Percentiles rank a stretch among this genome's conserved stretches.
Evolutionary conservation across 2,888 invertebrate species (phyloP).

Genomic region (Trisateles emortualis): DNA sequence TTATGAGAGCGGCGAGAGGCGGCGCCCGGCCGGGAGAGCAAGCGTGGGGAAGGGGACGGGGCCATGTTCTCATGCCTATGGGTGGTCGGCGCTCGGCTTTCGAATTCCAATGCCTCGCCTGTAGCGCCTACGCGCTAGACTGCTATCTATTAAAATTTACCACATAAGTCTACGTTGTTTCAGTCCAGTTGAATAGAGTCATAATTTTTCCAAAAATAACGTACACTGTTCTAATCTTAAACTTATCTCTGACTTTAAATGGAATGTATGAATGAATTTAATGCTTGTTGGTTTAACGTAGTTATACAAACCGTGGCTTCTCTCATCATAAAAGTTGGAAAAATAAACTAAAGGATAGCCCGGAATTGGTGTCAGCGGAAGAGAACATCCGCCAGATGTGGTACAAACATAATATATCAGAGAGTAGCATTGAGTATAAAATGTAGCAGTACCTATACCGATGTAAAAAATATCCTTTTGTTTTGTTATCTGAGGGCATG

Average conservation of each 20-base stretch:
- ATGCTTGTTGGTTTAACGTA: constrained; percentile 54
- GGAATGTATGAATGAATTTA: constrained; percentile 68
- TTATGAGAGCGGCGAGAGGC: constrained; percentile 80
- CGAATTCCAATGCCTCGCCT: constrained; percentile 85
- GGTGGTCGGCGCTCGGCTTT: constrained; percentile 86
- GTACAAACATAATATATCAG: constrained; percentile 62
- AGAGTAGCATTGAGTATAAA: constrained; percentile 40
- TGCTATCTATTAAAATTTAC: constrained; percentile 58
- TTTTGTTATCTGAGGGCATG: neutral
- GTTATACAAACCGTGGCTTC: constrained; percentile 67
- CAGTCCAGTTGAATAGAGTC: constrained; percentile 26
- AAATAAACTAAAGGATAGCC: constrained; percentile 77
- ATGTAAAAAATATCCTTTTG: constrained; percentile 4
- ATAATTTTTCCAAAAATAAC: constrained; percentile 15
- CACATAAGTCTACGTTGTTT: constrained; percentile 48
- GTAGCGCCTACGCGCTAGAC: constrained; percentile 82
- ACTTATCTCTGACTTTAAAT: constrained; percentile 18
- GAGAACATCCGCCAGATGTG: constrained; percentile 85
- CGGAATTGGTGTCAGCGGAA: constrained; percentile 83
- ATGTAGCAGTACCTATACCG: constrained; percentile 13
- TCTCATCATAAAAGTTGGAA: constrained; percentile 77
- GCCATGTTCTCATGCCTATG: constrained; percentile 85
- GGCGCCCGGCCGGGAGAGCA: constrained; percentile 75
- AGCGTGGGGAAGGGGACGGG: constrained; percentile 83
- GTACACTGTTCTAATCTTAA: neutral